A percentile compares a stretch with the other conserved stretches of the same genome.
Conservation (phyloP, 2,888 invertebrate genomes). For the Rapana venosa region DNA sequence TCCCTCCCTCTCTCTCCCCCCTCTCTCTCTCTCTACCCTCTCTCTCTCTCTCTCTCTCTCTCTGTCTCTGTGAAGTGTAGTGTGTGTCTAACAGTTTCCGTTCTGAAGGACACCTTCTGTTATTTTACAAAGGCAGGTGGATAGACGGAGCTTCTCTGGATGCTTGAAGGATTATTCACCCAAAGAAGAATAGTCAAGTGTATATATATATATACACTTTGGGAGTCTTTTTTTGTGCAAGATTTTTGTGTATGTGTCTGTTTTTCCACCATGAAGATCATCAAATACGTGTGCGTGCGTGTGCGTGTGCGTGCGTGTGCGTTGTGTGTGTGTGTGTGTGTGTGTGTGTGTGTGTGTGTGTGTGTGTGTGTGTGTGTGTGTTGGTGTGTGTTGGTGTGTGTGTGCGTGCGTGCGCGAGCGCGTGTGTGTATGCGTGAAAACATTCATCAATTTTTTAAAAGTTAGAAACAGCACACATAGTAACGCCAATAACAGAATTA, state of each 20-base stretch:
- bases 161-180: no score
- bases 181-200: no score
- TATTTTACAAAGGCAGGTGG: no score
- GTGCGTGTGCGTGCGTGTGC: conserved; percentile 12
- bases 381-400: not conserved
- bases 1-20: not conserved
- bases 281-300: not conserved
- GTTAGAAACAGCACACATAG: no score
- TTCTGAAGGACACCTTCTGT: no score
- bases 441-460: no score
- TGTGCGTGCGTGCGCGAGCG: not conserved
- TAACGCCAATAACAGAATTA: no score
- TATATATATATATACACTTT: no score
- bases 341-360: conserved; percentile 18
- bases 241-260: conserved; percentile 14
- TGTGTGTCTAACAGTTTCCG: no score
- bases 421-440: not conserved
- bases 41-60: not conserved
- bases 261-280: not conserved
- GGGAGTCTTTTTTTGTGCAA: no score
- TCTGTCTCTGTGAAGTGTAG: not conserved
- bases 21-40: not conserved
- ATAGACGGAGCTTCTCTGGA: no score
- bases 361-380: conserved; percentile 22
- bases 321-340: not conserved